Base-by-base conservation (phyloP, 2,113 vertebrate genomes). In the Thamnophis sirtalis region DNA sequence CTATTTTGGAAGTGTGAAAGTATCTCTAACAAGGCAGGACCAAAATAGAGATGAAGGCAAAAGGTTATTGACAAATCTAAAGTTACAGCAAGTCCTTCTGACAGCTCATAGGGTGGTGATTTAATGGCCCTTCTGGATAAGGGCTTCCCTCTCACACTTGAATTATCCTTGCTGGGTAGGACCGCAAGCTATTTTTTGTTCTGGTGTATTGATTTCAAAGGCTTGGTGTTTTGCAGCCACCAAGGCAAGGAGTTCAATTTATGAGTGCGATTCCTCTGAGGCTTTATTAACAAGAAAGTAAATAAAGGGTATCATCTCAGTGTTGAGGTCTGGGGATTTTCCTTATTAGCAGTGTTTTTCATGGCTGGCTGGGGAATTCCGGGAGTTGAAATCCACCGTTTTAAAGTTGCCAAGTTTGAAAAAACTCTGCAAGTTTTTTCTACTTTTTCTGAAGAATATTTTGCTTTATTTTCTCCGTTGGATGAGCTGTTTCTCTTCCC, bases 41-140 rank as follows among this genome's bases (percentile, higher is more conserved):
- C 84, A 21, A 90, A 58, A 88, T 88, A 38, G 48, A 88, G 48
- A 89, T 38, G 33, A 93, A 93, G 92, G 91, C 93, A 80, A 80
- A 94, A 95, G 87, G 53, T 95, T 93, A 92, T 60, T 90, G 87
- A 49, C 92, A 92, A 8, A 84, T 92, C 90, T 92, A 0, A 95
- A 93, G 93, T 96, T 96, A 93, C 94, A 80, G 93, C 53, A 91
- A 92, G 88, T 92, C 89, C 1, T 9, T 94, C 86, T 68, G 91
- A 87, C 0, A 0, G 90, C 6, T 89, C 89, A 89, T 17, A 92
- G 93, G 17, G 54, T 50, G 63, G 73, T 3, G 28, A 92, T 26
- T 85, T 87, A 92, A 24, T 10, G 91, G 33, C 54, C 56, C 15
- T 24, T 1, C 0, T 0, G n/a, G 28, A 56, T 54, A 50, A 73